Conservation (phyloP, 2,797 vertebrate genomes). For the Megaceryle alcyon region DNA sequence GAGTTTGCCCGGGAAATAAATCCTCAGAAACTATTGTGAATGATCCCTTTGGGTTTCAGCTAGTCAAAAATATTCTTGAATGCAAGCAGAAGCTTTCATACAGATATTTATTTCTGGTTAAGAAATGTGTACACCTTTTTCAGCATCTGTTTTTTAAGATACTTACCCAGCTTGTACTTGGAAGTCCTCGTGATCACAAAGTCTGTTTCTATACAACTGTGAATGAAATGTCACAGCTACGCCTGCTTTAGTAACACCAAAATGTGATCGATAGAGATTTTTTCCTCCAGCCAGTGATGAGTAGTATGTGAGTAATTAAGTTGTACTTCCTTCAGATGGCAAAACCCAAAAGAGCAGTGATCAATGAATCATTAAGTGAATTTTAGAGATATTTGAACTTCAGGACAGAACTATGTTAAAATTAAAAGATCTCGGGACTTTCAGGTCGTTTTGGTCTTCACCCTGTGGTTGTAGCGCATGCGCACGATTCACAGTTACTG, state of each 20-base stretch:
- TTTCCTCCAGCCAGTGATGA: neutral
- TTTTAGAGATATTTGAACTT: neutral
- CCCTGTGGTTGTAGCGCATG: neutral
- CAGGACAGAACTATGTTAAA: neutral
- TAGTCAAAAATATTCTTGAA: slow-evolving; percentile 12
- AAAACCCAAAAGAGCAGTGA: fast-evolving
- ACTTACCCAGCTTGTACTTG: neutral
- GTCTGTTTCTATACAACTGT: slow-evolving; percentile 11
- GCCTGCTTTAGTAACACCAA: neutral
- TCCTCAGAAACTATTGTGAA: slow-evolving; percentile 27
- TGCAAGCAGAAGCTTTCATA: neutral
- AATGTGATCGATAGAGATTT: neutral
- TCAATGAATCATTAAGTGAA: neutral
- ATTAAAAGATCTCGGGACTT: neutral
- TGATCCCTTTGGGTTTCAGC: neutral
- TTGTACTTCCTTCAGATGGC: neutral
- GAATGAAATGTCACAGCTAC: slow-evolving; percentile 24
- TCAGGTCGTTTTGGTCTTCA: neutral
- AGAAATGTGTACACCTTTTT: neutral
- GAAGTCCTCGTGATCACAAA: neutral
- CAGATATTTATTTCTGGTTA: neutral
- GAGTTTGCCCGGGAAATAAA: slow-evolving; percentile 38
- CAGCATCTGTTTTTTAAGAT: slow-evolving; percentile 20
- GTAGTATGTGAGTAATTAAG: neutral
- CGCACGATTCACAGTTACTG: neutral